Percentiles rank a stretch among this genome's conserved stretches.
phyloP scores from a whole-genome alignment of 2,888 invertebrate species.

The Sinopyrophorus schimmeli region DNA sequence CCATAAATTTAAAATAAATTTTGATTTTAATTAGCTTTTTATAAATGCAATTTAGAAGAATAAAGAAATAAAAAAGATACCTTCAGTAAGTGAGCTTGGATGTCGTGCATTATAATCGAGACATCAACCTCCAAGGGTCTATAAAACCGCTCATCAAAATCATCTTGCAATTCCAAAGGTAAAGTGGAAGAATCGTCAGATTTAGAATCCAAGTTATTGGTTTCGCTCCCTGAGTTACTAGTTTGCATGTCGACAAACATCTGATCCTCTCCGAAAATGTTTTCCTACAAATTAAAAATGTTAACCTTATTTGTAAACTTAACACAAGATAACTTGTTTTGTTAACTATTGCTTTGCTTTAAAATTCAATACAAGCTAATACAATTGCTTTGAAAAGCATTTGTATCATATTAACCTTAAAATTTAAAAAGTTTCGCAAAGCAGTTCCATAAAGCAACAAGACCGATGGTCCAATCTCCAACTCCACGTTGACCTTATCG shows the following conservation, averaged over 20 bases:
- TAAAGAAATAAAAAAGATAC: constrained; percentile 50
- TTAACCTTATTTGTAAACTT: too few relatives aligned
- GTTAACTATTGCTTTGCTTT: too few relatives aligned
- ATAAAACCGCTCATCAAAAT: constrained; percentile 85
- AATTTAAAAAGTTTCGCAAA: constrained; percentile 83
- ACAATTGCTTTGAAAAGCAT: neutral
- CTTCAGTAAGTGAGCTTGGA: constrained; percentile 91
- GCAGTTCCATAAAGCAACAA: constrained; percentile 90
- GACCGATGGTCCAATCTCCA: constrained; percentile 94
- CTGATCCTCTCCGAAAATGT: constrained; percentile 97
- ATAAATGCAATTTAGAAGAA: too few relatives aligned
- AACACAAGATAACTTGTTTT: too few relatives aligned
- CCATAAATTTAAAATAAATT: too few relatives aligned
- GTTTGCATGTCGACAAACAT: constrained; percentile 90
- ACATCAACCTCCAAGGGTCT: constrained; percentile 90
- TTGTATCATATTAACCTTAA: constrained; percentile 72
- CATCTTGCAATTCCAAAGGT: constrained; percentile 78
- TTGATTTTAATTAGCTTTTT: too few relatives aligned
- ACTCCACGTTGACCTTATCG: constrained; percentile 87
- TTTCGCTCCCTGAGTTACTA: constrained; percentile 50
- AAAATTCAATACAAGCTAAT: neutral
- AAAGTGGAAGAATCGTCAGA: constrained; percentile 67
- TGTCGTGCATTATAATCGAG: constrained; percentile 91
- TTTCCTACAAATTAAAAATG: constrained; percentile 68
- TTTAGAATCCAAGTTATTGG: constrained; percentile 57